Base-by-base conservation (phyloP, 2,797 vertebrate genomes). In the Siniperca scherzeri region DNA sequence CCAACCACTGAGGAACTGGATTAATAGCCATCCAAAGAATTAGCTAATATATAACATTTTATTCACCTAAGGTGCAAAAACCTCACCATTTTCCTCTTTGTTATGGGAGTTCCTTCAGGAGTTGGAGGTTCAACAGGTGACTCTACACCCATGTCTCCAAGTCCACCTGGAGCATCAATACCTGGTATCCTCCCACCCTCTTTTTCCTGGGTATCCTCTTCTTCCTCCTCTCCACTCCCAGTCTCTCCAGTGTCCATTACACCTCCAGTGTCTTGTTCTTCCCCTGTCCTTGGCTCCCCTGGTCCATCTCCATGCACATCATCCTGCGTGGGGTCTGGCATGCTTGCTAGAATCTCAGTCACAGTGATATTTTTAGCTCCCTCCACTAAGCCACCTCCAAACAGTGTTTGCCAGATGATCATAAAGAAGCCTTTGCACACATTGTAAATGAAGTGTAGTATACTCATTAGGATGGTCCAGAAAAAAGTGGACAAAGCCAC, bases 301-400 rank as follows among this genome's bases (percentile, higher is more conserved):
- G 96, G 93, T 61, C 96, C 93, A 60, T 98, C 97, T 50, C 97
- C 97, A 3, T 97, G 98, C 48, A 99, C 98, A 33, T 98, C 97
- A 3, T 99, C 98, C 84, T 98, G 96, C 0, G 98, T 99, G 12
- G 98, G 98, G 87, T 99, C 98, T 0, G 98, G 98, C 98, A 98
- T 99, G 91, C 97, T 98, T 1, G 97, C 98, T 90, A 99, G 82
- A 48, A 99, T 96, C 92, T 98, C 97, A 0, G 97, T 98, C 86
- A 99, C 89, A 0, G 97, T 99, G 89, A 98, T 94, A 55, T 98
- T 97, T 86, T 99, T 97, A 36, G 98, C 98, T 3, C 97, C 97
- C 80, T 98, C 98, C 74, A 99, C 98, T 71, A 99, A 88, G 33
- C 97, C 97, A 0, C 98, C 98, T 0, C 98, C 98, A 21, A 98